A percentile compares a stretch with the other conserved stretches of the same genome.
phyloP scores from a whole-genome alignment of 2,888 invertebrate genomes.

The Syrista parreyssii region DNA sequence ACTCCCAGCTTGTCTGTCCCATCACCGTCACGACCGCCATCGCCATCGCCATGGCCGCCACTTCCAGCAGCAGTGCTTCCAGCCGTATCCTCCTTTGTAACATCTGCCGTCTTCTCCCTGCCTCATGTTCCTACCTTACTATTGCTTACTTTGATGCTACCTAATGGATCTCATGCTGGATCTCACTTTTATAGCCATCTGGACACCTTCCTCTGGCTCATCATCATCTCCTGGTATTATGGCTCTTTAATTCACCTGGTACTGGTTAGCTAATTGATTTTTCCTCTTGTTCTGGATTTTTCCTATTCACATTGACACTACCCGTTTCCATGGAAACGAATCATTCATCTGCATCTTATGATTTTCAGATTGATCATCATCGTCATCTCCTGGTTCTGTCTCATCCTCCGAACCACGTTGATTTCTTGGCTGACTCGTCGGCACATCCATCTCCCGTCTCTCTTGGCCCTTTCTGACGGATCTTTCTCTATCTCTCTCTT shows the following conservation, averaged over 20 bases:
- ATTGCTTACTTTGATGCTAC: not conserved
- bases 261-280: not conserved
- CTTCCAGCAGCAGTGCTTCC: not conserved
- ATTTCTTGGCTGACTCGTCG: not conserved
- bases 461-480: slow-evolving; percentile 11
- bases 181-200: not conserved
- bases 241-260: not conserved
- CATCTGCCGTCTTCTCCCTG: not conserved
- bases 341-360: not conserved
- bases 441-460: slow-evolving; percentile 5
- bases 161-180: not conserved
- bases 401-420: not conserved
- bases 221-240: not conserved
- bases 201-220: not conserved
- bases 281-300: not conserved
- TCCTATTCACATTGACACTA: not conserved
- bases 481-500: slow-evolving; percentile 21
- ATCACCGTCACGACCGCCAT: not conserved
- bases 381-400: not conserved
- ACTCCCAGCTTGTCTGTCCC: slow-evolving; percentile 24
- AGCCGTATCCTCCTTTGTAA: not conserved
- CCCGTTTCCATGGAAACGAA: not conserved
- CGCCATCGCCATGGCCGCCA: not conserved
- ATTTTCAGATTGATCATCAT: not conserved
- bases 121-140: not conserved